phyloP scores from a whole-genome alignment of 1,140 invertebrate species.

The Lepidurus arcticus region DNA sequence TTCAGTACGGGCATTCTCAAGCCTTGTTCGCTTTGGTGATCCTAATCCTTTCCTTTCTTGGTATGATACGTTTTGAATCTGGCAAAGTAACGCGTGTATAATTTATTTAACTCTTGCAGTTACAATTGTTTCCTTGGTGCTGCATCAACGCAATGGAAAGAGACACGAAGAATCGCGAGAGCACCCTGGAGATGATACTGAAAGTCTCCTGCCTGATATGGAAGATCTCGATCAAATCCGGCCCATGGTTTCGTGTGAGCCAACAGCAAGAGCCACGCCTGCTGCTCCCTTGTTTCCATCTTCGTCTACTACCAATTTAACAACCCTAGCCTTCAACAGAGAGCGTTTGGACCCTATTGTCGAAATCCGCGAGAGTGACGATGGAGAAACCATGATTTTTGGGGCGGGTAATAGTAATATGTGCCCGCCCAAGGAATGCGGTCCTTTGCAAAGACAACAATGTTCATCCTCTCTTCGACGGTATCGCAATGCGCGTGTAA shows the following conservation, averaged over 20 bases:
- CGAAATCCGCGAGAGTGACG: not conserved
- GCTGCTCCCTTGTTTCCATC: not conserved
- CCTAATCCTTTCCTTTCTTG: conserved; percentile 60
- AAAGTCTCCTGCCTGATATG: conserved; percentile 10
- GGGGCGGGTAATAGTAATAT: conserved; percentile 26
- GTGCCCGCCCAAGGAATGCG: conserved; percentile 4
- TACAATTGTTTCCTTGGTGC: conserved; percentile 63
- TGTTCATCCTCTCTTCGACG: conserved; percentile 50
- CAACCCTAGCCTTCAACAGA: not conserved
- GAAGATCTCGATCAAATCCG: conserved; percentile 21
- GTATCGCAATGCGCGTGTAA: conserved; percentile 51
- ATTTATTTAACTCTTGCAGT: conserved; percentile 47
- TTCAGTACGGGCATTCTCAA: conserved; percentile 69
- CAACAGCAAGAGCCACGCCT: not conserved
- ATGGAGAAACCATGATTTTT: not conserved
- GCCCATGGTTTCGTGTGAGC: not conserved
- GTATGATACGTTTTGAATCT: conserved; percentile 43
- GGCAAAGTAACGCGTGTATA: conserved; percentile 32
- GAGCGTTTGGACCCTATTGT: not conserved
- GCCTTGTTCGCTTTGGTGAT: conserved; percentile 60
- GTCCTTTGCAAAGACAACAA: conserved; percentile 46
- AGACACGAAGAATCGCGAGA: conserved; percentile 50
- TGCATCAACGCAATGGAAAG: conserved; percentile 63
- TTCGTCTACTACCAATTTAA: not conserved
- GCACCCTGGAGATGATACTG: conserved; percentile 36